Conservation (phyloP, 2,113 vertebrate genomes). For the Centropus bengalensis region DNA sequence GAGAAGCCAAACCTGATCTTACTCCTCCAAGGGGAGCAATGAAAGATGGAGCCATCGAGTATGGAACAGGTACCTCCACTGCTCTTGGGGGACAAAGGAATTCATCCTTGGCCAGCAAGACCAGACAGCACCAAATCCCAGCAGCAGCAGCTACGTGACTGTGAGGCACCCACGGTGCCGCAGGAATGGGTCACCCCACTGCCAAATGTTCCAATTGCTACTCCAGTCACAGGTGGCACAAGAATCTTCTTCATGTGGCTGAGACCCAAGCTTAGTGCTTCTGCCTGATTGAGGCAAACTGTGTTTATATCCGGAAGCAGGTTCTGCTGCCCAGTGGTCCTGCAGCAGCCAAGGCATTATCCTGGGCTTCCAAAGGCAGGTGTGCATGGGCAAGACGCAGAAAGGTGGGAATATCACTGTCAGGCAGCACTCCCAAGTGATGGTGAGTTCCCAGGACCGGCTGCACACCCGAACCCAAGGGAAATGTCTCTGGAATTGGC, state of each 20-base stretch:
- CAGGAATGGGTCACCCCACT: neutral
- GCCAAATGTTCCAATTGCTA: neutral
- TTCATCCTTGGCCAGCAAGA: too few relatives aligned
- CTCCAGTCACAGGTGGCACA: neutral
- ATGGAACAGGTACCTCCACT: neutral
- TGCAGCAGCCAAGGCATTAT: neutral
- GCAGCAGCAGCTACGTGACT: neutral
- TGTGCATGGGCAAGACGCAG: too few relatives aligned
- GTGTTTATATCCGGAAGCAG: fast-evolving
- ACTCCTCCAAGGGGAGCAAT: neutral
- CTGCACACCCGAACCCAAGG: neutral
- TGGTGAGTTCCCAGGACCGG: neutral
- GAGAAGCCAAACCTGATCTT: neutral
- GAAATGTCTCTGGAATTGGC: neutral
- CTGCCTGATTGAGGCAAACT: neutral
- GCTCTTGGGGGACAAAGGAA: neutral
- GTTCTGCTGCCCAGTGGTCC: neutral
- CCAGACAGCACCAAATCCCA: fast-evolving
- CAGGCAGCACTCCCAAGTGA: neutral
- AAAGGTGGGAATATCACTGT: neutral
- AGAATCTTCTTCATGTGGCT: neutral
- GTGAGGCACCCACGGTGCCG: too few relatives aligned
- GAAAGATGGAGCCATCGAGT: neutral
- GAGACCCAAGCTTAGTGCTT: neutral
- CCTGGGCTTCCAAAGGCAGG: neutral